phyloP scores from a whole-genome alignment of 2,888 invertebrate genomes.

The Hirtodrosophila trivittata region DNA sequence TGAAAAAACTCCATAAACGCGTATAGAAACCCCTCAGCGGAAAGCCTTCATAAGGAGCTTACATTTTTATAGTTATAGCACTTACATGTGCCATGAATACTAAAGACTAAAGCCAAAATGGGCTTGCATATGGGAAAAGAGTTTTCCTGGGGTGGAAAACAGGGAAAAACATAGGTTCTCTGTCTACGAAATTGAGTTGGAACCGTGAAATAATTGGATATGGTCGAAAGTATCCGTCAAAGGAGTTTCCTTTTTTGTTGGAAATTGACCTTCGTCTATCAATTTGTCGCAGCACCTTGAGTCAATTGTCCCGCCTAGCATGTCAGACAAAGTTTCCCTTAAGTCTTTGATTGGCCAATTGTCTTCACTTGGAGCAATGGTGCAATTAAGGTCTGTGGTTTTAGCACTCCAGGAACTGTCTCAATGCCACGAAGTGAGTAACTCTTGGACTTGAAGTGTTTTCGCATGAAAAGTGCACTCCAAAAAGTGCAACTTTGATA shows the following conservation, averaged over 20 bases:
- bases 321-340: conserved; percentile 10
- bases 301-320: too few species aligned
- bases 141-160: too few species aligned
- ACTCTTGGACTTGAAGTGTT: conserved; percentile 1
- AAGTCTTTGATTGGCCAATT: conserved; percentile 36
- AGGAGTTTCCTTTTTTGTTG: too few species aligned
- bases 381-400: conserved; percentile 53
- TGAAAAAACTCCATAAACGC: background rate
- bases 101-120: background rate
- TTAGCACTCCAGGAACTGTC: conserved; percentile 1
- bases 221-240: too few species aligned
- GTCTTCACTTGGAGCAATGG: conserved; percentile 20
- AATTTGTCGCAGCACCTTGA: background rate
- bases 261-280: too few species aligned
- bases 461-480: conserved; percentile 1
- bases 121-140: background rate
- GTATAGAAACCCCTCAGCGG: background rate
- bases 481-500: conserved; percentile 29
- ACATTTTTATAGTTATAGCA: conserved; percentile 3
- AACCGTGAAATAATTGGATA: too few species aligned
- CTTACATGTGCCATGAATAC: conserved; percentile 18
- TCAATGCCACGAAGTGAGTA: conserved; percentile 15
- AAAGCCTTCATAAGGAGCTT: conserved; percentile 19
- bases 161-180: too few species aligned
- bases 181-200: too few species aligned